Evolutionary conservation across 2,797 vertebrate genomes (phyloP).

Genomic region (Miichthys miiuy): DNA sequence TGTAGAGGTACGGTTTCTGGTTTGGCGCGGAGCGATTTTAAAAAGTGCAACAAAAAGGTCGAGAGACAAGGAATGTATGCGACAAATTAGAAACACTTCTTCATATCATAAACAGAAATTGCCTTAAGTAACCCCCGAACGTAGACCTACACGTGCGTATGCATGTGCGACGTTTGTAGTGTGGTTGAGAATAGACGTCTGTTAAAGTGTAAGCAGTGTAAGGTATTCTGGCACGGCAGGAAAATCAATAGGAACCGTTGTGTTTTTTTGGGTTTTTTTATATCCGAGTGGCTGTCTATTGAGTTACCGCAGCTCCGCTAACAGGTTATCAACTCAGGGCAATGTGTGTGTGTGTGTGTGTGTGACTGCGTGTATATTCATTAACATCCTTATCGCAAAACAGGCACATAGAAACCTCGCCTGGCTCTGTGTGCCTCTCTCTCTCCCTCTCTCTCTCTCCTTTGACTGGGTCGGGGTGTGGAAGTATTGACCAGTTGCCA

Average conservation of each 20-base stretch:
- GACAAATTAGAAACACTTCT: slow-evolving; percentile 8
- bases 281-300: slow-evolving; percentile 69
- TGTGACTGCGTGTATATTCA: slow-evolving; percentile 66
- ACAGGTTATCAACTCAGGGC: slow-evolving; percentile 79
- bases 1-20: slow-evolving; percentile 44
- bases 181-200: slow-evolving; percentile 33
- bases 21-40: neutral
- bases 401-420: slow-evolving; percentile 39
- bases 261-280: slow-evolving; percentile 64
- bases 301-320: slow-evolving; percentile 73
- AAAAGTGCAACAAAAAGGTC: slow-evolving; percentile 9
- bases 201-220: slow-evolving; percentile 66
- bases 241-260: slow-evolving; percentile 82
- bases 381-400: slow-evolving; percentile 78
- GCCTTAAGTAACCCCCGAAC: slow-evolving; percentile 12
- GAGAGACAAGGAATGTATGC: neutral
- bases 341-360: slow-evolving; percentile 33
- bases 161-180: slow-evolving; percentile 1
- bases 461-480: slow-evolving; percentile 71
- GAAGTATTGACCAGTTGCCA: slow-evolving; percentile 88
- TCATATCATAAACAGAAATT: slow-evolving; percentile 28
- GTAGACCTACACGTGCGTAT: neutral
- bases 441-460: slow-evolving; percentile 25
- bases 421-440: slow-evolving; percentile 4
- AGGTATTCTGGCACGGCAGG: slow-evolving; percentile 65